Percentiles rank a stretch among this genome's conserved stretches.
phyloP scores from a whole-genome alignment of 2,797 vertebrate species.

The Serranus cabrilla region DNA sequence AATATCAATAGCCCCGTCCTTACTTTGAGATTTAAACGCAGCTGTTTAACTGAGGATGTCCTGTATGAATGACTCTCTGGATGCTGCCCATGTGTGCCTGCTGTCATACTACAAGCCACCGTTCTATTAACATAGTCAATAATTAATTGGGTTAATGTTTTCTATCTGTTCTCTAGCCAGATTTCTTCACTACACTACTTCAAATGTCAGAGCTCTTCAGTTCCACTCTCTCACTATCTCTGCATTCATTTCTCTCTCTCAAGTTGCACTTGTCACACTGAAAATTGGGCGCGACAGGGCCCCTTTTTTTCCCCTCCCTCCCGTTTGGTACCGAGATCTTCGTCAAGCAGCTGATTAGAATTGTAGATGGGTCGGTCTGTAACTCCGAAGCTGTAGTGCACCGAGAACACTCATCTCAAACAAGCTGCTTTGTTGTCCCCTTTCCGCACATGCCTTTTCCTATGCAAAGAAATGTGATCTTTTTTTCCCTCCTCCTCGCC shows the following conservation, averaged over 20 bases:
- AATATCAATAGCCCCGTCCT: constrained; percentile 5
- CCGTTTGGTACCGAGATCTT: constrained; percentile 72
- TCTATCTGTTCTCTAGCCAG: constrained; percentile 44
- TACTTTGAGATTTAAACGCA: constrained; percentile 20
- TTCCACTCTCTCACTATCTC: constrained; percentile 35
- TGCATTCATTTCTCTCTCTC: constrained; percentile 38
- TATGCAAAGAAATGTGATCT: constrained; percentile 42
- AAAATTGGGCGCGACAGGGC: constrained; percentile 51
- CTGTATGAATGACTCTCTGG: constrained; percentile 12
- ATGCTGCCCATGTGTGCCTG: background rate
- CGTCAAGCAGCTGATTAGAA: constrained; percentile 80
- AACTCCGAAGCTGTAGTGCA: constrained; percentile 50
- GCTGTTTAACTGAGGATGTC: constrained; percentile 23
- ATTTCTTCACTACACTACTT: constrained; percentile 40
- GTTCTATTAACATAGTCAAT: constrained; percentile 52
- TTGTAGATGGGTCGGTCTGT: constrained; percentile 75
- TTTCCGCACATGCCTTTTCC: constrained; percentile 21
- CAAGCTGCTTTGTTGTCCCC: constrained; percentile 63
- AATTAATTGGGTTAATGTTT: constrained; percentile 48
- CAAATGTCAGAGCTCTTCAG: constrained; percentile 49
- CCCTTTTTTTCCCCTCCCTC: constrained; percentile 34
- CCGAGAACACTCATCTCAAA: constrained; percentile 55
- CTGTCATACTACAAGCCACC: constrained; percentile 18
- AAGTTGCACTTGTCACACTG: constrained; percentile 55
- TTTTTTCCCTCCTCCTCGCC: constrained; percentile 17